Evolutionary conservation across 2,797 vertebrate species (phyloP).

Genomic region (Delichon dasypus): DNA sequence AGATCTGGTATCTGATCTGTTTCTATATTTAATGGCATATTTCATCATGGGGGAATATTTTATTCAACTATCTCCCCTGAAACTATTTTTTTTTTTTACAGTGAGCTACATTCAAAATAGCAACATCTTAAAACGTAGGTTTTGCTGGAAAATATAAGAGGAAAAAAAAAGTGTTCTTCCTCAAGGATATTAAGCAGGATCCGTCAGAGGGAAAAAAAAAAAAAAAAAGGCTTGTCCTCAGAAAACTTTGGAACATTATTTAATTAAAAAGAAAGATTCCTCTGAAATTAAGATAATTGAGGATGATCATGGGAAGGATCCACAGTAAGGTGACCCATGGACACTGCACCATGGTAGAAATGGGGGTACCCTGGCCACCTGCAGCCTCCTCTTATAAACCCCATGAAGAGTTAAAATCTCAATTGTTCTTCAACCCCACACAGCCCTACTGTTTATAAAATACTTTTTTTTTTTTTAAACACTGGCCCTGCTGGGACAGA

Average conservation of each 20-base stretch:
- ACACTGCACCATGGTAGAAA: rapidly evolving
- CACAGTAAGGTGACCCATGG: neutral
- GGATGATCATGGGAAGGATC: neutral
- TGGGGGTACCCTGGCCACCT: rapidly evolving
- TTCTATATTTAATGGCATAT: conserved; percentile 80
- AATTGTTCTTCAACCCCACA: neutral
- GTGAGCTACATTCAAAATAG: conserved; percentile 2
- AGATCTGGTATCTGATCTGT: conserved; percentile 68
- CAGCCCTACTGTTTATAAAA: neutral
- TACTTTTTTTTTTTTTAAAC: neutral
- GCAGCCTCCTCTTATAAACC: neutral
- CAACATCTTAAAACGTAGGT: neutral
- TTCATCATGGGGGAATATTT: conserved; percentile 66
- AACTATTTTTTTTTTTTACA: conserved; percentile 49
- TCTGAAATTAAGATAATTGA: neutral
- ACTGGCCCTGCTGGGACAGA: rapidly evolving
- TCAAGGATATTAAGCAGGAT: neutral
- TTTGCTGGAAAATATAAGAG: neutral
- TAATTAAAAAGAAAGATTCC: neutral
- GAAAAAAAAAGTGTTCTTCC: neutral
- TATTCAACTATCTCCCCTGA: conserved; percentile 51
- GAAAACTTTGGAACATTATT: neutral
- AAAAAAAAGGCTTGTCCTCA: neutral
- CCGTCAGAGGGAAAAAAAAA: neutral
- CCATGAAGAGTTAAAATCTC: neutral